Evolutionary conservation across 2,113 vertebrate genomes (phyloP).

Genomic region (Conger conger): DNA sequence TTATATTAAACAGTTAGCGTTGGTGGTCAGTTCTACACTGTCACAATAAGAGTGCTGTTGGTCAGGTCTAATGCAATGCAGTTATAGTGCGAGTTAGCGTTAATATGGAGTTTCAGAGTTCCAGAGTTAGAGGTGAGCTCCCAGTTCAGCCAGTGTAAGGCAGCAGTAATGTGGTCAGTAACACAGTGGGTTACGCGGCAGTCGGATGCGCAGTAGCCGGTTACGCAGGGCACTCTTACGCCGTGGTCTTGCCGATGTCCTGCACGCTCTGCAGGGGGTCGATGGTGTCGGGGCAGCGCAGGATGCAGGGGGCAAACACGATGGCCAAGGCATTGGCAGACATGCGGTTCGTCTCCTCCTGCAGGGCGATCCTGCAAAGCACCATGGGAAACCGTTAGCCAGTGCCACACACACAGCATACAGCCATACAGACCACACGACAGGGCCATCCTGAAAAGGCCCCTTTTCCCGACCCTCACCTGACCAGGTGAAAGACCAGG

Average conservation of each 20-base stretch:
- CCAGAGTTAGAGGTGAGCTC: neutral
- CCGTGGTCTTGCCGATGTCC: constrained; percentile 97
- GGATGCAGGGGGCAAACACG: constrained; percentile 96
- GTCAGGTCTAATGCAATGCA: neutral
- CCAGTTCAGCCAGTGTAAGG: neutral
- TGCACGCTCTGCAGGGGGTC: constrained; percentile 94
- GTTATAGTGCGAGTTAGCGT: too few species aligned
- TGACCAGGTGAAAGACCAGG: constrained; percentile 95
- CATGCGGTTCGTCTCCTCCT: constrained; percentile 98
- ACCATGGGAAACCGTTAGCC: constrained; percentile 21
- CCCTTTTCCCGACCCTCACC: constrained; percentile 64
- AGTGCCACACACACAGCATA: neutral
- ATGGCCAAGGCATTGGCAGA: constrained; percentile 96
- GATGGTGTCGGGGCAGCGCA: constrained; percentile 90
- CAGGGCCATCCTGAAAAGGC: neutral
- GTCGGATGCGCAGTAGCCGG: too few species aligned
- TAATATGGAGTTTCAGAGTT: neutral
- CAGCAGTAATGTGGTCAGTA: too few species aligned
- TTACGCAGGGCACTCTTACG: constrained; percentile 70
- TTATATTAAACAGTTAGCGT: too few species aligned
- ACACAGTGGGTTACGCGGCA: too few species aligned
- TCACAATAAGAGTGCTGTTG: too few species aligned
- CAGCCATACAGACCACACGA: neutral
- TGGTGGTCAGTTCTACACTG: too few species aligned
- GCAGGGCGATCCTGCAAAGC: constrained; percentile 82